These are phyloP conservation scores for Callionymus lyra DNA, from an alignment of 2,113 vertebrate genomes.

Conservation along the genomic window DNA sequence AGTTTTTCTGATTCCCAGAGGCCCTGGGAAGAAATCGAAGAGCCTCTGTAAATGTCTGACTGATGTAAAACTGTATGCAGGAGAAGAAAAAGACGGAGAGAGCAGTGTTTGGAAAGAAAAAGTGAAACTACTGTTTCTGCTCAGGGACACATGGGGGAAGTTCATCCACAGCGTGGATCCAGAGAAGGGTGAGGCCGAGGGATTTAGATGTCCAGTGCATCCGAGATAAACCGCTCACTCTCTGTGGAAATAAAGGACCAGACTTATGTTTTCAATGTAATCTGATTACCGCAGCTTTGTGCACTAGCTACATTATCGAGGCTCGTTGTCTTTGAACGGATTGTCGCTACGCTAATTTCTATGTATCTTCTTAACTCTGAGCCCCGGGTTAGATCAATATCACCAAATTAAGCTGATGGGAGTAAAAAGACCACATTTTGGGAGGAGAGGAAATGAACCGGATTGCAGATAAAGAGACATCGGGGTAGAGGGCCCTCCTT, in stretches of 20 bases:
- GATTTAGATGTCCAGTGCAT: too few relatives aligned
- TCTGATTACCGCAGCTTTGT: conserved; percentile 22
- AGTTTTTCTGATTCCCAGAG: too few relatives aligned
- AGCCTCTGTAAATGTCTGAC: too few relatives aligned
- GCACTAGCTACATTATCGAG: conserved; percentile 9
- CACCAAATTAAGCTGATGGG: conserved; percentile 7
- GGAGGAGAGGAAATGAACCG: conserved; percentile 9
- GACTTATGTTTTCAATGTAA: conserved; percentile 9
- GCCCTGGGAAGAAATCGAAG: too few relatives aligned
- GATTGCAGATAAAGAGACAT: background rate
- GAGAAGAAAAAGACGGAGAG: too few relatives aligned
- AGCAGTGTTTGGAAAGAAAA: too few relatives aligned
- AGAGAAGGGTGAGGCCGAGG: too few relatives aligned
- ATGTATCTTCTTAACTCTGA: conserved; percentile 17
- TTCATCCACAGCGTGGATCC: background rate
- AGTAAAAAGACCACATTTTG: background rate
- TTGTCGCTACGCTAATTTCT: conserved; percentile 12
- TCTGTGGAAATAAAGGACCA: conserved; percentile 3
- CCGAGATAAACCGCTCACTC: conserved; percentile 5
- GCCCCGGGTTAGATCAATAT: conserved; percentile 35
- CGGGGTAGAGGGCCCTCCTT: too few relatives aligned
- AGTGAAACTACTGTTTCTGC: too few relatives aligned
- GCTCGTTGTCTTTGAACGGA: conserved; percentile 18
- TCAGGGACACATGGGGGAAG: too few relatives aligned
- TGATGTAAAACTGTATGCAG: too few relatives aligned